Conservation (phyloP, 2,113 vertebrate genomes). For the Percina caprodes region DNA sequence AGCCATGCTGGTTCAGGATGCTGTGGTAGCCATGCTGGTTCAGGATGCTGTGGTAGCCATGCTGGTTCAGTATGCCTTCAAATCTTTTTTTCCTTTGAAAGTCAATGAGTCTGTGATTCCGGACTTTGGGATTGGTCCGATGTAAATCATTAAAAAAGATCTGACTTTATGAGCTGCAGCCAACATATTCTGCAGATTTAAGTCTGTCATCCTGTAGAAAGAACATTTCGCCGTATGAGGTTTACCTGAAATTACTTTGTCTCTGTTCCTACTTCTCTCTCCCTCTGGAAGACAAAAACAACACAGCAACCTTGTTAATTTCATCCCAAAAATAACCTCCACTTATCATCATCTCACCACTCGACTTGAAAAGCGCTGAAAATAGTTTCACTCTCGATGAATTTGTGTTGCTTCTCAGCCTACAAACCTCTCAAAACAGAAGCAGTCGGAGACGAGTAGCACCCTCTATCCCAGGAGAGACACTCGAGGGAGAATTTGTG, state of each 20-base stretch:
- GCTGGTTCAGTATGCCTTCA: too few species aligned
- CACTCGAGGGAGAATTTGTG: conserved; percentile 41
- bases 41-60: too few species aligned
- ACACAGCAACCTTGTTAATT: conserved; percentile 26
- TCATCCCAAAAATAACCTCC: conserved; percentile 37
- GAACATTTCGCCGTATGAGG: conserved; percentile 22
- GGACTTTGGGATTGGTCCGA: too few species aligned
- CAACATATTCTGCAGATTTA: neutral
- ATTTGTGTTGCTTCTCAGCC: conserved; percentile 45
- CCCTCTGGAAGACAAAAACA: neutral
- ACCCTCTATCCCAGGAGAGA: conserved; percentile 47
- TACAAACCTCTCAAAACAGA: conserved; percentile 46
- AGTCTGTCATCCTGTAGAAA: neutral
- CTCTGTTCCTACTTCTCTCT: neutral
- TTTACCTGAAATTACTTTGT: conserved; percentile 33
- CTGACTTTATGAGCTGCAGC: too few species aligned
- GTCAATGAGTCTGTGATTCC: too few species aligned
- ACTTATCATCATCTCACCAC: neutral
- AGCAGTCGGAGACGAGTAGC: conserved; percentile 17
- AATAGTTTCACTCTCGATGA: conserved; percentile 40
- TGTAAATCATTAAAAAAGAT: too few species aligned
- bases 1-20: too few species aligned
- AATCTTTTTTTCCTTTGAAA: too few species aligned
- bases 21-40: too few species aligned
- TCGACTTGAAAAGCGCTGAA: conserved; percentile 22